Conservation (phyloP, 2,113 vertebrate genomes). For the Corythaixoides concolor region DNA sequence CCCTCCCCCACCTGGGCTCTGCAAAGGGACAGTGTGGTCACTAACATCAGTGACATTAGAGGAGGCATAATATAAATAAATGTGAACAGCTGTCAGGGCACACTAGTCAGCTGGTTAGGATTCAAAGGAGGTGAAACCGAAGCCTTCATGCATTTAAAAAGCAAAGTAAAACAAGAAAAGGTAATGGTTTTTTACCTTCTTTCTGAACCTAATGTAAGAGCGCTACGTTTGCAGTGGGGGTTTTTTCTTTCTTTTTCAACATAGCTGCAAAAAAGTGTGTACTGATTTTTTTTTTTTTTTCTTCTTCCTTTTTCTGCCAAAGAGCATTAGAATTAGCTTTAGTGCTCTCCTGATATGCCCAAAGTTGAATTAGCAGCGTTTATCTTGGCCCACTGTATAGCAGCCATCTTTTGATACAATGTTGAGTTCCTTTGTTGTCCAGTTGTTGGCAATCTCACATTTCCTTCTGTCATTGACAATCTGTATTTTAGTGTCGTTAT, state of each 20-base stretch:
- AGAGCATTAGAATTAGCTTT: background rate
- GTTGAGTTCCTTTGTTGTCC: background rate
- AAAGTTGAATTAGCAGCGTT: background rate
- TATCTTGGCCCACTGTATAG: background rate
- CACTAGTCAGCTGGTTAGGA: conserved; percentile 44
- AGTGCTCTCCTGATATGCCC: background rate
- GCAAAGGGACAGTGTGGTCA: background rate
- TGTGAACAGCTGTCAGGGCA: conserved; percentile 77
- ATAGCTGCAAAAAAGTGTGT: background rate
- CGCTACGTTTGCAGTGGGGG: background rate
- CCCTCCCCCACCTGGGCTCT: background rate
- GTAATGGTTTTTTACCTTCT: background rate
- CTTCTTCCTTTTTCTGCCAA: background rate
- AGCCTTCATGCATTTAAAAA: background rate
- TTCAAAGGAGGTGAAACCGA: conserved; percentile 32
- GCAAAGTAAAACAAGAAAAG: background rate
- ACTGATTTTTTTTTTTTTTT: too few species aligned
- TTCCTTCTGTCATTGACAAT: background rate
- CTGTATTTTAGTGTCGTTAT: background rate
- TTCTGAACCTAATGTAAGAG: background rate
- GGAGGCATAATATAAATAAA: conserved; percentile 72
- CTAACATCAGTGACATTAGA: conserved; percentile 73
- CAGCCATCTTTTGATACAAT: background rate
- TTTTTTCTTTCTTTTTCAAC: background rate
- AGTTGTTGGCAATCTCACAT: background rate